Evolutionary conservation across 2,797 vertebrate genomes (phyloP), one percentile per base, ranked within the genome.

Genomic region (Zonotrichia albicollis): DNA sequence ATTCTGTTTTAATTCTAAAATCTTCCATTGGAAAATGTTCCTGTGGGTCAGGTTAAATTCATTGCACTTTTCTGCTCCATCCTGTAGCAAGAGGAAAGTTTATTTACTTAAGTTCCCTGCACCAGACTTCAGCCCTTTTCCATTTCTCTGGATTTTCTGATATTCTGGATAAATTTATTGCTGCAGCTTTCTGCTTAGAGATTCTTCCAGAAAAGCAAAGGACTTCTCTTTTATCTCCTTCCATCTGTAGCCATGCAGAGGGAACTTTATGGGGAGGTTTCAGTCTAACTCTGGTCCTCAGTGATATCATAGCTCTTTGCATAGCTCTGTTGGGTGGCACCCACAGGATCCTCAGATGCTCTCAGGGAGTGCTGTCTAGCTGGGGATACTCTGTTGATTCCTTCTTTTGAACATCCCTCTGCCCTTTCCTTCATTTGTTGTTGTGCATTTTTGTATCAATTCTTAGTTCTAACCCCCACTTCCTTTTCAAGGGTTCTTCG

Each of bases 201-300:
- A 79, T 72, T 70, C 51, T 78, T 64, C 13, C 14, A 76, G 46
- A 68, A 88, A 75, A 76, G 46, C 36, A 54, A 86, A 84, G 23
- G 36, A 38, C 30, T 78, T 78, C 14, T 80, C 51, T 79, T 93
- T 89, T 73, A n/a, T 48, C 23, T 87, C 18, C 53, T 82, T 82
- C 34, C 16, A 34, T n/a, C 57, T 66, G 30, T 42, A 74, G 34
- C 72, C 34, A 42, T 14, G 27, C 34, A 8, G 22, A 50, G 3
- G 25, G 62, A 94, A 79, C 64, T 92, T 92, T 76, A 79, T 64
- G 17, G 16, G 5, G 60, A 84, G 26, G 13, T 68, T 93, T 92
- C 54, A 36, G 26, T 68, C 55, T 73, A 87, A 73, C 79, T 85
- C 73, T 81, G 26, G 9, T 50, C 34, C 64, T 78, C 46, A 70